phyloP scores from a whole-genome alignment of 1,140 invertebrate species.

The Halictus rubicundus region DNA sequence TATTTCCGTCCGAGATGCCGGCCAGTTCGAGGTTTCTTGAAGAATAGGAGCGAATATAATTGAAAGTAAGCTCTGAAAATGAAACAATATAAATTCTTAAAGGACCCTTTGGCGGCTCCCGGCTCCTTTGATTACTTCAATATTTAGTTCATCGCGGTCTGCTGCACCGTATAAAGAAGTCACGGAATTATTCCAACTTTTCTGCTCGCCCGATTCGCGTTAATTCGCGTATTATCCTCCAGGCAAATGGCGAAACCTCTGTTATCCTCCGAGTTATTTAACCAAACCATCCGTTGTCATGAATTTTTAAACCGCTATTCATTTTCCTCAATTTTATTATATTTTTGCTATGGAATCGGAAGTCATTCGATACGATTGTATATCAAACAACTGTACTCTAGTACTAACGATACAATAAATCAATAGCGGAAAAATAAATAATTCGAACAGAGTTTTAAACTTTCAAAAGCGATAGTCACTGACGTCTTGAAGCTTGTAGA shows the following conservation, averaged over 20 bases:
- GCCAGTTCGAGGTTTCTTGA: no score
- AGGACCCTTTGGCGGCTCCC: background rate
- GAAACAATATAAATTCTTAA: constrained; percentile 49
- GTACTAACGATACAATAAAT: no score
- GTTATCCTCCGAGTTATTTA: constrained; percentile 7
- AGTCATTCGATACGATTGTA: no score
- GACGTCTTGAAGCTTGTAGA: no score
- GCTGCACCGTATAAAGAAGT: constrained; percentile 28
- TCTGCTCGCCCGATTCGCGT: constrained; percentile 23
- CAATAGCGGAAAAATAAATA: no score
- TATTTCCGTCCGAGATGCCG: no score
- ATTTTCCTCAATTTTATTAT: constrained; percentile 13
- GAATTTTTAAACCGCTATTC: constrained; percentile 47
- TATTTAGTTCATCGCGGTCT: constrained; percentile 24
- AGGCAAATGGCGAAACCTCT: background rate
- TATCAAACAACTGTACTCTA: no score
- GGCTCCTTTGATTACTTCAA: constrained; percentile 37
- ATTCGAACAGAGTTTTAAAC: no score
- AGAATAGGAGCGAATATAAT: constrained; percentile 8
- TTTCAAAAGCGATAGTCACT: no score
- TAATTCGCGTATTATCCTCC: constrained; percentile 31
- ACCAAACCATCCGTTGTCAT: constrained; percentile 30
- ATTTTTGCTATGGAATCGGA: no score
- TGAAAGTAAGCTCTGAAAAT: constrained; percentile 36
- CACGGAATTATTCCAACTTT: constrained; percentile 38